phyloP scores from a whole-genome alignment of 2,113 vertebrate genomes.

The Dinomys branickii region DNA sequence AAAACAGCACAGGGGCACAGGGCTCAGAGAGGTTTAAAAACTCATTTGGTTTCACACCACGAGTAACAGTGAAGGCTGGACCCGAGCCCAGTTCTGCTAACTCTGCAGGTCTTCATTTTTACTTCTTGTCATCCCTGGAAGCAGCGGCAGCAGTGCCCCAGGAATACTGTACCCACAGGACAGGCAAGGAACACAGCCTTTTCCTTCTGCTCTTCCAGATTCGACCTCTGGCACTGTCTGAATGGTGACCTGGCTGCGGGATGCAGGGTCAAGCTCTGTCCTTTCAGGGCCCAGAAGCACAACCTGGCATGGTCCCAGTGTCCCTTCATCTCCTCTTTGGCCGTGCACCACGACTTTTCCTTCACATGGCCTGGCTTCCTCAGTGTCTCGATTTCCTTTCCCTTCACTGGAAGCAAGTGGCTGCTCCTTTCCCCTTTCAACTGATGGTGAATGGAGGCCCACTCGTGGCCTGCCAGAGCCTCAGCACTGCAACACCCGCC shows the following conservation, averaged over 20 bases:
- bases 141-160: not conserved
- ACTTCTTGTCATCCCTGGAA: not conserved
- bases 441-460: not conserved
- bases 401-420: not conserved
- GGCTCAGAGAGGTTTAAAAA: not conserved
- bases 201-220: not conserved
- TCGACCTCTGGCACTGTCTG: not conserved
- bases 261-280: not conserved
- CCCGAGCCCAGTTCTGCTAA: not conserved
- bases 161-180: no score
- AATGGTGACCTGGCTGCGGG: not conserved
- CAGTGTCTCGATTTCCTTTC: not conserved
- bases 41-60: not conserved
- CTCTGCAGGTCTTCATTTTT: not conserved
- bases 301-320: not conserved
- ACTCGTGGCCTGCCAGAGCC: not conserved
- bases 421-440: not conserved
- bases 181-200: not conserved
- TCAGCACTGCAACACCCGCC: no score
- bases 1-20: not conserved
- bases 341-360: not conserved
- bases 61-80: not conserved
- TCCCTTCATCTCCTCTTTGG: not conserved
- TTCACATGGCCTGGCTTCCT: rapidly evolving
- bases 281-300: not conserved